These are phyloP conservation scores for Aurelia sp. DNA, from an alignment of 30 jellyfish, hydroid and myxozoan genomes.

Conservation along the genomic window DNA sequence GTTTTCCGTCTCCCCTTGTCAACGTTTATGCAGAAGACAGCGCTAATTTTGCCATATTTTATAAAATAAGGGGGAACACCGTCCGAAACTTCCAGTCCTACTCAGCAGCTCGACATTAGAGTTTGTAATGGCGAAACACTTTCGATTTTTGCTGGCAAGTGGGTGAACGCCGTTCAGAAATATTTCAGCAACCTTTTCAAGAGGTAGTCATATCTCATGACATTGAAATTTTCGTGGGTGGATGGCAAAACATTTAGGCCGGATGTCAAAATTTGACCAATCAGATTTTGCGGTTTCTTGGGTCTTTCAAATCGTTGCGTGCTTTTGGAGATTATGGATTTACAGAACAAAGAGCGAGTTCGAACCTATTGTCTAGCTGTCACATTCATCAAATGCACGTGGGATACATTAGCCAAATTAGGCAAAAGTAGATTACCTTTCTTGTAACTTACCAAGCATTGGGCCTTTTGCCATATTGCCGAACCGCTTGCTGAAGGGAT, in stretches of 20 bases:
- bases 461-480: constrained; percentile 22
- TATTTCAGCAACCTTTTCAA: no score
- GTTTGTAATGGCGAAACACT: no score
- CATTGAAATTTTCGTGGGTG: no score
- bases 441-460: constrained; percentile 33
- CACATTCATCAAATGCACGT: constrained; percentile 67
- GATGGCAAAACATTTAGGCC: constrained; percentile 20
- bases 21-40: no score
- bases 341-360: constrained; percentile 1
- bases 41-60: no score
- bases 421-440: constrained; percentile 15
- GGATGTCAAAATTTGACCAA: constrained; percentile 35
- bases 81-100: no score
- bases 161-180: no score
- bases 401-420: constrained; percentile 28
- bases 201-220: no score
- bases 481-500: constrained; percentile 21
- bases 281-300: constrained; percentile 40
- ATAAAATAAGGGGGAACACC: no score
- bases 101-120: no score
- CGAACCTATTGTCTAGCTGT: constrained; percentile 31
- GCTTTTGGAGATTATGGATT: constrained; percentile 16
- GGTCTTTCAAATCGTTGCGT: constrained; percentile 9
- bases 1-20: no score
- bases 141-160: no score